Evolutionary conservation across 2,797 vertebrate species (phyloP), one percentile per base, ranked within the genome.

Genomic region (Hapalemur alaotrensis): DNA sequence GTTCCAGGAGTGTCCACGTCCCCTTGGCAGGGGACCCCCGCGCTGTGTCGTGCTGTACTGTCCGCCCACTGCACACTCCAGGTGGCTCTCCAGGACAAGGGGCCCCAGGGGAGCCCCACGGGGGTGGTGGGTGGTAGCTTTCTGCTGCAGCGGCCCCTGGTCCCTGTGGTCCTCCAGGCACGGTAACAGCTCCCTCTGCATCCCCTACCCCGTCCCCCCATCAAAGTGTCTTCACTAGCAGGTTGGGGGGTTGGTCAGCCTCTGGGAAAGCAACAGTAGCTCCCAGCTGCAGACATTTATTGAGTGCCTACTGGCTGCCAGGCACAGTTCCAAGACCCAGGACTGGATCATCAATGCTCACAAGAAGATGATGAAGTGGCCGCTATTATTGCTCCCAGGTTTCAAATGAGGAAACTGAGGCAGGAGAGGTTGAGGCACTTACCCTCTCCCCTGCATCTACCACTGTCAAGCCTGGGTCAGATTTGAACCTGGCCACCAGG

Each of bases 1-100:
- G 35, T 17, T 48, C 8, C 50, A 20, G 50, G 13, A 8, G 12
- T 6, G 1, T 23, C 78, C 50, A 28, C 25, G 0, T 30, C 32
- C 73, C 23, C 61, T 82, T n/a, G 52, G 43, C 84, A 73, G 81
- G 61, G 86, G 70, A 92, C 59, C 25, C 20, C 10, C 1, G 46
- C 0, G 43, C 48, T 6, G 14, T 0, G 6, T 91, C 59, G 28
- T 96, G 95, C 69, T 0, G 8, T 0, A 1, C 43, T 5, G 5
- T 69, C 86, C n/a, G 0, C 90, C 83, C 76, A 96, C 93, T 0
- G 0, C 54, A 12, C 72, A 59, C 96, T 96, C 73, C 50, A 87
- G 32, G 59, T 7, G 0, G 54, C 81, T 97, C 73, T 97, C 46
- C 3, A 95, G 43, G 78, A 61, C 22, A 9, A 95, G 95, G 57